Conservation (phyloP, 2,888 invertebrate genomes). For the Pasiphila rectangulata region DNA sequence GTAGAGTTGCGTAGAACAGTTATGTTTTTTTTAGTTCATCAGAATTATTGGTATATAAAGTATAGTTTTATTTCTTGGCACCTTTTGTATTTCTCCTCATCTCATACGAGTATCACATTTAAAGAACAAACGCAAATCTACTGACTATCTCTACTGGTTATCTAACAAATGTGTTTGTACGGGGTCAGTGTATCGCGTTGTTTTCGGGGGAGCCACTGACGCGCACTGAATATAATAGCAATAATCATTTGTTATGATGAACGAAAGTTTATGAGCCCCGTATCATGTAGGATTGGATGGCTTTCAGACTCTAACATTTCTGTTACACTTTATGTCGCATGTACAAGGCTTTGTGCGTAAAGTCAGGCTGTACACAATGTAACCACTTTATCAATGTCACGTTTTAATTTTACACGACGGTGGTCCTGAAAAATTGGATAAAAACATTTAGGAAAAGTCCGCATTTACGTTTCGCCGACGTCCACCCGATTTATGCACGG, state of each 20-base stretch:
- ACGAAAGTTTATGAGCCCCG: slow-evolving; percentile 33
- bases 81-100: background rate
- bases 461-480: slow-evolving; percentile 34
- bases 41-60: too few relatives aligned
- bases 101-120: slow-evolving; percentile 8
- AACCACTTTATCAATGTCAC: slow-evolving; percentile 7
- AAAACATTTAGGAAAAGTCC: slow-evolving; percentile 25
- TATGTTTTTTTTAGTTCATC: too few relatives aligned
- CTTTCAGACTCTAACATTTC: slow-evolving; percentile 13
- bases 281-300: slow-evolving; percentile 19
- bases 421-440: slow-evolving; percentile 9
- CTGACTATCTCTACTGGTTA: slow-evolving; percentile 30
- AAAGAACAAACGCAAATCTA: slow-evolving; percentile 31
- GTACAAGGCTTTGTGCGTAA: slow-evolving; percentile 3
- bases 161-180: slow-evolving; percentile 41
- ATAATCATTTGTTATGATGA: slow-evolving; percentile 49
- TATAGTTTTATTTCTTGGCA: too few relatives aligned
- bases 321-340: slow-evolving; percentile 1
- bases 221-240: slow-evolving; percentile 45
- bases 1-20: too few relatives aligned
- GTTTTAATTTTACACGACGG: slow-evolving; percentile 11
- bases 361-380: slow-evolving; percentile 2
- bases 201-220: slow-evolving; percentile 46
- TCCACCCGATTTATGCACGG: slow-evolving; percentile 42
- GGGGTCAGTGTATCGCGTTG: slow-evolving; percentile 44